These are phyloP conservation scores for Rapana venosa DNA, from an alignment of 2,888 invertebrate species.

Conservation along the genomic window DNA sequence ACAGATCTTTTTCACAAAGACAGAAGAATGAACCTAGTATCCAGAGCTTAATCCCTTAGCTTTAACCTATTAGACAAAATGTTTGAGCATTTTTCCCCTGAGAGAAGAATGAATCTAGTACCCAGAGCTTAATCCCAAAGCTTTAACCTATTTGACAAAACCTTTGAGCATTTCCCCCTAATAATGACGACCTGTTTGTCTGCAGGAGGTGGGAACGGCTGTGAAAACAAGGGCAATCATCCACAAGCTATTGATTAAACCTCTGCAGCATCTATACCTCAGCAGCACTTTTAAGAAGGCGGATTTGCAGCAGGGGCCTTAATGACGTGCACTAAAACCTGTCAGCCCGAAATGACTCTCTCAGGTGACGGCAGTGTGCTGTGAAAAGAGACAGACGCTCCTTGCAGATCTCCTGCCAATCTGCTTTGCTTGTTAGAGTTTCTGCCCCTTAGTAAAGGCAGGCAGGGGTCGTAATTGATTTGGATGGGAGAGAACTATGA, in stretches of 20 bases:
- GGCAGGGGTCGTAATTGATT: neutral
- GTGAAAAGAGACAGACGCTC: neutral
- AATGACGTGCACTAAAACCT: neutral
- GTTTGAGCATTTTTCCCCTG: no score
- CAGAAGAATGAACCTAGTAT: no score
- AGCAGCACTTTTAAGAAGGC: neutral
- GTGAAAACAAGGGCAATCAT: neutral
- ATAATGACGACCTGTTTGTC: no score
- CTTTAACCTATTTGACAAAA: no score
- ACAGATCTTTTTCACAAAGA: no score
- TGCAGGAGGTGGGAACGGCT: neutral
- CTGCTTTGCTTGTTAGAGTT: neutral
- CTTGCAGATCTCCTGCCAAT: neutral
- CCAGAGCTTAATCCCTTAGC: no score
- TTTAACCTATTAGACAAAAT: no score
- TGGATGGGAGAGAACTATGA: neutral
- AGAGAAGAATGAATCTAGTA: no score
- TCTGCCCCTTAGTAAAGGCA: neutral
- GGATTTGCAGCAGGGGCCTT: constrained; percentile 2
- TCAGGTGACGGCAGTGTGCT: neutral
- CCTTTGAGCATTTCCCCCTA: no score
- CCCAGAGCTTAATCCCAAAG: no score
- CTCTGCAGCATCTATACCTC: neutral
- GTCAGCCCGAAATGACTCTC: neutral
- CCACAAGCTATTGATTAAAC: neutral